Evolutionary conservation across 2,113 vertebrate genomes (phyloP).

Genomic region (Ibidorhyncha struthersii): DNA sequence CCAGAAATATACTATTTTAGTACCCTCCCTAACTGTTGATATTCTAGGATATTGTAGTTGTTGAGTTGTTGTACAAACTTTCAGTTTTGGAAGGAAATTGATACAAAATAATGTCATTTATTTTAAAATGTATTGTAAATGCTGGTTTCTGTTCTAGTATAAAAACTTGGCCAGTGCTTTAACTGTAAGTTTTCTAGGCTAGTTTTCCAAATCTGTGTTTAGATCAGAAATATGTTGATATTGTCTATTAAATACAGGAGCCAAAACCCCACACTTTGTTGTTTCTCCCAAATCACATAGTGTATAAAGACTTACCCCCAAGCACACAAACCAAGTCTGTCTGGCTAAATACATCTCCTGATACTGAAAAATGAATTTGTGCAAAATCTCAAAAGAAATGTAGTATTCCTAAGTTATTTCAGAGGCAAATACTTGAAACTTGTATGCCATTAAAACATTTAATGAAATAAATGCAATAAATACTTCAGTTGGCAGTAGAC

Average conservation of each 20-base stretch:
- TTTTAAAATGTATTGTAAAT: neutral
- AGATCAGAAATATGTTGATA: neutral
- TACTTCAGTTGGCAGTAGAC: neutral
- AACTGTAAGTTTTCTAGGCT: neutral
- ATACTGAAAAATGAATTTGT: neutral
- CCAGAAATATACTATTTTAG: neutral
- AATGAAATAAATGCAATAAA: neutral
- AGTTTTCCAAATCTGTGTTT: neutral
- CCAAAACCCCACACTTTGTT: neutral
- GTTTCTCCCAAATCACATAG: neutral
- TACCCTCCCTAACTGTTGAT: neutral
- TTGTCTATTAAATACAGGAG: neutral
- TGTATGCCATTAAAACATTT: neutral
- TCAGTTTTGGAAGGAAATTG: neutral
- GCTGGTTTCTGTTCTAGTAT: neutral
- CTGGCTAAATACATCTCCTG: neutral
- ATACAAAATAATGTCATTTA: neutral
- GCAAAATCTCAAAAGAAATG: neutral
- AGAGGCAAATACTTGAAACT: neutral
- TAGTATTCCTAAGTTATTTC: neutral
- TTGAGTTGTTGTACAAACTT: neutral
- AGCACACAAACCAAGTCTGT: neutral
- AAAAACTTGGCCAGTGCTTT: neutral
- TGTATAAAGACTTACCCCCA: neutral
- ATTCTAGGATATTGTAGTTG: neutral